A percentile compares a stretch with the other conserved stretches of the same genome.
phyloP scores from a whole-genome alignment of 2,888 invertebrate species.

The Cantharis rufa region DNA sequence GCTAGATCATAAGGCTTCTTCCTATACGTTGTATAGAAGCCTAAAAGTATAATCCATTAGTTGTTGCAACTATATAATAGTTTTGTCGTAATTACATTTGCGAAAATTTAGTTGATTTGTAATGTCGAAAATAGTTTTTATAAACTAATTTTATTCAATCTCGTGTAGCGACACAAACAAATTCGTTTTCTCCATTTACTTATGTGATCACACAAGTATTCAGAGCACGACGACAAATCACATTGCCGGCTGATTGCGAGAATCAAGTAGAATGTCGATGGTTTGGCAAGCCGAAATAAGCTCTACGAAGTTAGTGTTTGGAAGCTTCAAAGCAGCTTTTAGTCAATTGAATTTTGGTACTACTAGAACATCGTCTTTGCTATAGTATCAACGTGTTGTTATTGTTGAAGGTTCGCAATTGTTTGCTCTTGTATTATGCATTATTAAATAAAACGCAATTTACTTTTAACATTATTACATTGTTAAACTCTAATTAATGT shows the following conservation, averaged over 20 bases:
- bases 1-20: too few species aligned
- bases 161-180: constrained; percentile 48
- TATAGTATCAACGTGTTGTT: constrained; percentile 1
- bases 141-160: constrained; percentile 42
- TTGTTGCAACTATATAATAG: neutral
- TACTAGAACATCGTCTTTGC: constrained; percentile 31
- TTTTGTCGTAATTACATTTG: neutral
- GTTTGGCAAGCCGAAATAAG: constrained; percentile 28
- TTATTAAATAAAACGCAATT: neutral
- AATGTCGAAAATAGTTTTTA: neutral
- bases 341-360: constrained; percentile 34
- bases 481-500: neutral
- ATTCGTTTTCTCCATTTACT: constrained; percentile 50
- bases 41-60: too few species aligned
- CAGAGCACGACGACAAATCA: constrained; percentile 47
- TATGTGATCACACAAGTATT: constrained; percentile 45
- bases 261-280: constrained; percentile 43
- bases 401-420: constrained; percentile 2
- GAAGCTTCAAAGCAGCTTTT: constrained; percentile 33
- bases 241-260: constrained; percentile 49
- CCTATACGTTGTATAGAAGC: too few species aligned
- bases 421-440: constrained; percentile 8
- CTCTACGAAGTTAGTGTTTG: constrained; percentile 30
- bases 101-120: neutral
- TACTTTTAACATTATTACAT: neutral